Base-by-base conservation (phyloP, 1,140 invertebrate species). In the Chrysoperla carnea region DNA sequence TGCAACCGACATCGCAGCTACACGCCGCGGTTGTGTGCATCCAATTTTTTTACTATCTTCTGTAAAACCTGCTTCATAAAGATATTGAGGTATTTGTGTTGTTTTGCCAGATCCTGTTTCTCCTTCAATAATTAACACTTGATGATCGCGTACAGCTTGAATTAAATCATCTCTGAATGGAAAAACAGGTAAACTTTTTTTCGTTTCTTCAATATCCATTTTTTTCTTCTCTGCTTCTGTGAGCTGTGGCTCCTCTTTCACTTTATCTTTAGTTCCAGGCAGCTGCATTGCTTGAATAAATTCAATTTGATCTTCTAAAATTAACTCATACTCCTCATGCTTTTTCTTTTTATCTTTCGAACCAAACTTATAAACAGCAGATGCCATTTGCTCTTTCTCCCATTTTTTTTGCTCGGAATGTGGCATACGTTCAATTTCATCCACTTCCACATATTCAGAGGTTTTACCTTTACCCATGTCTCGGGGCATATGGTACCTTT, bases 1-100 rank as follows among this genome's bases (percentile, higher is more conserved):
- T 35, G 95, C 91, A n/a, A 99, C 95, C 17, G 91, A 95, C 94
- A 99, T 99, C 8, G 95, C 91, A 33, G 95, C 95, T 17, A 99
- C 95, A 70, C 96, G 67, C 54, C 96, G 67, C 0, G 96, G 96
- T 60, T 97, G 91, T 6, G 92, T 97, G 65, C 91, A 96, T 1
- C 88, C 87, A 46, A 95, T 73, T 78, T 86, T 62, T 75, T 85
- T 60, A 12, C 76, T 77, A 58, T 84, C 77, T 37, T 77, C 64
- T 7, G 82, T 84, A 55, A 83, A 92, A 37, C 91, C 92, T 37
- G 87, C 82, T 58, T 99, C 86, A 58, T 90, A 73, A 1, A 99
- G 67, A 67, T 96, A 99, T 60, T 99, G 95, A 7, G 95, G 92
- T 48, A 99, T 89, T 66, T 99, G 95, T 6, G 95, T 99, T 0